phyloP scores from a whole-genome alignment of 2,113 vertebrate genomes.

The Anoura caudifer region DNA sequence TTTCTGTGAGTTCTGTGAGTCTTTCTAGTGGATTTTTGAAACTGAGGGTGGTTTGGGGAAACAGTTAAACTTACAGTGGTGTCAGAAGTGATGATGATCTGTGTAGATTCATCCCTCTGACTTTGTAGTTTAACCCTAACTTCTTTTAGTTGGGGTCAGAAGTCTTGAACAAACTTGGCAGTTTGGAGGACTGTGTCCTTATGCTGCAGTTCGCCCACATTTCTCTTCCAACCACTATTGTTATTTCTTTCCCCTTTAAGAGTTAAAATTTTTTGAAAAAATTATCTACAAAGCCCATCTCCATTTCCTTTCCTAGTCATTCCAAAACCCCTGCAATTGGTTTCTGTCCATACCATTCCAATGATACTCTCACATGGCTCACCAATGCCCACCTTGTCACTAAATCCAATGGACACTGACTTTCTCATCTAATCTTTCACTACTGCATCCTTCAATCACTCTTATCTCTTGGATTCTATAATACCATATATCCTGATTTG shows the following conservation, averaged over 20 bases:
- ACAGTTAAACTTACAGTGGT: not conserved
- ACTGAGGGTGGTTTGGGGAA: not conserved
- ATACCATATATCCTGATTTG: not conserved
- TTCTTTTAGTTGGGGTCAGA: not conserved
- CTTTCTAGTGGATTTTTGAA: not conserved
- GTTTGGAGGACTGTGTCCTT: not conserved
- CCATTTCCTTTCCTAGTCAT: not conserved
- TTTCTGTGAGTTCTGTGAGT: constrained; percentile 8
- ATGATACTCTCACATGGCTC: not conserved
- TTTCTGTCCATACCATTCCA: not conserved
- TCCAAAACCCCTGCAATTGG: not conserved
- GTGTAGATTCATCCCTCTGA: not conserved
- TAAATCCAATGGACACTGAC: not conserved
- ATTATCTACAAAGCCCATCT: not conserved
- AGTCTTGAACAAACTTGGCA: not conserved
- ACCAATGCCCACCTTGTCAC: not conserved
- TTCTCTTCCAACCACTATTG: not conserved
- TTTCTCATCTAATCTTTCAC: not conserved
- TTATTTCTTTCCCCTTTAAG: not conserved
- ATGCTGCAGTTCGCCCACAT: not conserved
- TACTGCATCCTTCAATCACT: not conserved
- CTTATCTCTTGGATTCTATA: not conserved
- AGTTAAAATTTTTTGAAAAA: not conserved
- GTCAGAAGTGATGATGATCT: not conserved
- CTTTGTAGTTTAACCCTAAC: not conserved